Percentiles rank a stretch among this genome's conserved stretches.
phyloP scores from a whole-genome alignment of 2,113 vertebrate species.

The Pimephales promelas region DNA sequence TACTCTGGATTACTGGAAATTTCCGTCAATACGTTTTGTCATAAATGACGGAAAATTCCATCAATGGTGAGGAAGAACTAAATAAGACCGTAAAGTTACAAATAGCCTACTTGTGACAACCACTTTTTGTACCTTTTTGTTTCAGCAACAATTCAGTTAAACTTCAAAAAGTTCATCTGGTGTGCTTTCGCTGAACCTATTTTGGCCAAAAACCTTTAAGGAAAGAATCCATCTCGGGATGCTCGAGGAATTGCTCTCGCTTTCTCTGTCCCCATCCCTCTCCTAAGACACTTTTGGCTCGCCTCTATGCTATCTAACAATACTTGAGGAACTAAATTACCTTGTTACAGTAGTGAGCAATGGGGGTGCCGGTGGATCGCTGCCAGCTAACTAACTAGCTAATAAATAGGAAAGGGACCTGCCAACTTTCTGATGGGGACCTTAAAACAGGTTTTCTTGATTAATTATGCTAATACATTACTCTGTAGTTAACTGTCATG shows the following conservation, averaged over 20 bases:
- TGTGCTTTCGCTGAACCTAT: neutral
- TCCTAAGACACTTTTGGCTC: slow-evolving; percentile 4
- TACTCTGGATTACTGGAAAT: too few species aligned
- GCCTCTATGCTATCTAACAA: slow-evolving; percentile 30
- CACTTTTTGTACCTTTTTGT: neutral
- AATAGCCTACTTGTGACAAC: neutral
- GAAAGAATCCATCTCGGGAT: neutral
- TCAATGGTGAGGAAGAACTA: too few species aligned
- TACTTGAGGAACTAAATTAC: slow-evolving; percentile 24
- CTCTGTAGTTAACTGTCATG: slow-evolving; percentile 53
- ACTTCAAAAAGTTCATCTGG: neutral
- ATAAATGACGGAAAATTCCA: too few species aligned
- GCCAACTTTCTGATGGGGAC: slow-evolving; percentile 36
- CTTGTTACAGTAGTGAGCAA: slow-evolving; percentile 34
- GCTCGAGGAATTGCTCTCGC: neutral
- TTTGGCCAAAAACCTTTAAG: neutral
- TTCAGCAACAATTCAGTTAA: neutral
- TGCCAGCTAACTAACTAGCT: slow-evolving; percentile 44
- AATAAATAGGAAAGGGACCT: slow-evolving; percentile 42
- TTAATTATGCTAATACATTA: slow-evolving; percentile 61
- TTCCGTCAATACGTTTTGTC: too few species aligned
- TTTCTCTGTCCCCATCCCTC: neutral
- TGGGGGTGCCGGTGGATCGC: slow-evolving; percentile 17
- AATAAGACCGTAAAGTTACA: neutral
- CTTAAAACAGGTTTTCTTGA: slow-evolving; percentile 53